Conservation (phyloP, 2,797 vertebrate genomes). For the Crypturellus tataupa region DNA sequence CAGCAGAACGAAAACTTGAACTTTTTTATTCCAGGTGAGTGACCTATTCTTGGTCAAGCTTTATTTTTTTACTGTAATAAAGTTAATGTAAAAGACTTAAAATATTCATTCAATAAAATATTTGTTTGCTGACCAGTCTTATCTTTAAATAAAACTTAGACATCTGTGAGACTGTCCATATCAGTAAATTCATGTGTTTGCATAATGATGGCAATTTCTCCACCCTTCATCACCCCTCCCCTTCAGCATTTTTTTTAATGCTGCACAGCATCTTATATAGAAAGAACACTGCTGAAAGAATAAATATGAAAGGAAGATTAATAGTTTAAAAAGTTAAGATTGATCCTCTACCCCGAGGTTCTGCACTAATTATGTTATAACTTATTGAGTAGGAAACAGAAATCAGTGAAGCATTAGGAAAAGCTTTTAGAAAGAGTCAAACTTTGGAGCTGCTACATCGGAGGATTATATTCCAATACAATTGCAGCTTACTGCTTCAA, state of each 20-base stretch:
- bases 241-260: neutral
- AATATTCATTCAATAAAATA: neutral
- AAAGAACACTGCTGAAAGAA: neutral
- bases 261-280: neutral
- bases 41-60: neutral
- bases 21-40: neutral
- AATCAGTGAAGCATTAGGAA: constrained; percentile 44
- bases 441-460: constrained; percentile 24
- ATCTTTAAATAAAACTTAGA: constrained; percentile 36
- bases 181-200: constrained; percentile 8
- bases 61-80: neutral
- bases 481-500: constrained; percentile 14
- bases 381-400: constrained; percentile 52
- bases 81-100: neutral
- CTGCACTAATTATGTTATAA: constrained; percentile 50
- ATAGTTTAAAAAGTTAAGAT: constrained; percentile 20
- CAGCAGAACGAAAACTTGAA: neutral
- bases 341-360: constrained; percentile 17
- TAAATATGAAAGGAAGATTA: neutral
- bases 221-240: neutral
- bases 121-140: neutral
- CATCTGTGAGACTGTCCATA: constrained; percentile 12
- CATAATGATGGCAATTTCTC: constrained; percentile 47
- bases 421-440: constrained; percentile 42
- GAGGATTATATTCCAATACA: constrained; percentile 33